phyloP scores from a whole-genome alignment of 1,140 invertebrate species.

The Brachionus rubens region DNA sequence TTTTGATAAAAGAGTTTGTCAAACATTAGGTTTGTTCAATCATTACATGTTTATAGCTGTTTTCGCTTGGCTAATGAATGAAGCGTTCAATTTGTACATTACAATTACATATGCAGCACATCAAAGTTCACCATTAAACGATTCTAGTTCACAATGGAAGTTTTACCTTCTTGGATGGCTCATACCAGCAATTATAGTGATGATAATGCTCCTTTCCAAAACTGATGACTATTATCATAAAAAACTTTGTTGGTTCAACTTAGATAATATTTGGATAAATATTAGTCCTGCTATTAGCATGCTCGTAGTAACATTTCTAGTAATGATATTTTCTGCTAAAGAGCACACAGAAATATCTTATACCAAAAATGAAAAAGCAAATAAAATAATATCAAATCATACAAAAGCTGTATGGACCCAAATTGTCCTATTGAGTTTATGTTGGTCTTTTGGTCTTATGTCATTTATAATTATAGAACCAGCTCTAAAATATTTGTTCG shows the following conservation, averaged over 20 bases:
- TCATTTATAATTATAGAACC: constrained; percentile 53
- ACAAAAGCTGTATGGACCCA: constrained; percentile 60
- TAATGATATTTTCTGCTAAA: constrained; percentile 61
- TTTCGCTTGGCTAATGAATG: constrained; percentile 64
- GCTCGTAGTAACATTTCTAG: constrained; percentile 53
- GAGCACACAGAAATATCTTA: constrained; percentile 62
- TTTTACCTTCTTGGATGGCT: constrained; percentile 60
- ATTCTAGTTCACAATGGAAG: constrained; percentile 54
- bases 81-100: constrained; percentile 61
- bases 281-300: constrained; percentile 13
- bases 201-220: constrained; percentile 57
- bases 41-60: constrained; percentile 62
- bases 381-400: constrained; percentile 58
- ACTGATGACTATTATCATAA: constrained; percentile 55
- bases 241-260: constrained; percentile 52
- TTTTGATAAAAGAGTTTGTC: constrained; percentile 51
- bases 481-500: constrained; percentile 58
- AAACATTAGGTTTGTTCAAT: constrained; percentile 58
- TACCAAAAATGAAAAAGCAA: constrained; percentile 60
- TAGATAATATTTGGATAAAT: constrained; percentile 44
- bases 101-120: constrained; percentile 61
- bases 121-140: constrained; percentile 51
- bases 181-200: constrained; percentile 56
- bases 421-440: constrained; percentile 54
- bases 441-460: constrained; percentile 57